Base-by-base conservation (phyloP, 2,113 vertebrate species). In the Steatornis caripensis region DNA sequence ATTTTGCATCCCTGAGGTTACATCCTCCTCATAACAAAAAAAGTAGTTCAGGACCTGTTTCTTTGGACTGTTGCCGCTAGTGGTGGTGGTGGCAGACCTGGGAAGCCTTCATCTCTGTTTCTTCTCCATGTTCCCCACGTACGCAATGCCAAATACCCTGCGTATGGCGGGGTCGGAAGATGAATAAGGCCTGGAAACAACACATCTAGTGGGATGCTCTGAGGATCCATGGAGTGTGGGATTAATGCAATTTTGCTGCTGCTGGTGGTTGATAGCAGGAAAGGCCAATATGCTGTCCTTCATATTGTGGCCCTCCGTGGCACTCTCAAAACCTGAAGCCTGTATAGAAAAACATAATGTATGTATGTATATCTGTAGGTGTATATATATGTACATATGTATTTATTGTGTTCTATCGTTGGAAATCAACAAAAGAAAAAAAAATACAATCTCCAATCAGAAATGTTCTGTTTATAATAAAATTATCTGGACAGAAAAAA, bases 121-220 rank as follows among this genome's bases (percentile, higher is more conserved):
- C 27, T 17, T 71, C 39, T 79, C 34, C 22, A 1, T 32, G 32
- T 55, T 81, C 5, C 34, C 32, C 12, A 10, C 0, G 0, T 74
- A 62, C 1, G 1, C 1, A 1, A 48, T 90, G 85, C 82, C 69
- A 88, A 86, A 81, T 36, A 55, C 49, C 72, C 65, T 54, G 49
- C 2, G 0, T 72, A 87, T 0, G 0, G 46, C 16, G 3, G 23
- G 62, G 48, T 51, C 2, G 1, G 77, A 43, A 89, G 89, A 76
- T 72, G 58, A 91, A n/a, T 77, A 58, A 69, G 58, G 57, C 66
- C 70, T 74, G 37, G 74, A 82, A 82, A 49, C 4, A 68, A 26
- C n/a, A n/a, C 26, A 76, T 41, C 17, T 45, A 43, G 26, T 12
- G 62, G 81, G 65, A 82, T 88, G 66, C n/a, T 70, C 70, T 88